These are phyloP conservation scores for Sceloporus tristichus DNA, from an alignment of 2,113 vertebrate species.

Conservation along the genomic window DNA sequence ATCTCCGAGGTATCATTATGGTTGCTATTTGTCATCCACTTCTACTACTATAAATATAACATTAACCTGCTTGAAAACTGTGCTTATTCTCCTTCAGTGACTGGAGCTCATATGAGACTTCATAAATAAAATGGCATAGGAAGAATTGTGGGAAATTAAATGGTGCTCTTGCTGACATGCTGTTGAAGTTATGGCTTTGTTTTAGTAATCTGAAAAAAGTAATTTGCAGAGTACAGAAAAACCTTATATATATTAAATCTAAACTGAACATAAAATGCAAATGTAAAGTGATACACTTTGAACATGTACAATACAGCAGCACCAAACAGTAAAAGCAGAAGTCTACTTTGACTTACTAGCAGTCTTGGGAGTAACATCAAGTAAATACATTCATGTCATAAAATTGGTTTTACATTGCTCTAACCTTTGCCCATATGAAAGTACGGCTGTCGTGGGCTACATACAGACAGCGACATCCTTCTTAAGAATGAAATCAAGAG, in stretches of 20 bases:
- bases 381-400: not conserved
- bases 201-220: conserved; percentile 74
- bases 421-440: not conserved
- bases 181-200: conserved; percentile 71
- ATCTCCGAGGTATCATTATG: conserved; percentile 32
- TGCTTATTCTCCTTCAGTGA: conserved; percentile 58
- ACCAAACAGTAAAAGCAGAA: conserved; percentile 57
- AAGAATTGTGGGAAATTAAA: conserved; percentile 71
- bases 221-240: conserved; percentile 73
- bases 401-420: not conserved
- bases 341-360: not conserved
- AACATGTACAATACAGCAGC: conserved; percentile 44
- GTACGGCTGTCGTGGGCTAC: not conserved
- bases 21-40: conserved; percentile 46
- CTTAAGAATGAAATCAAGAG: not conserved
- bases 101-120: conserved; percentile 69
- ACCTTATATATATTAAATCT: conserved; percentile 67
- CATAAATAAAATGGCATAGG: conserved; percentile 64
- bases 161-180: conserved; percentile 61
- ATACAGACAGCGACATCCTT: not conserved
- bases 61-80: conserved; percentile 66
- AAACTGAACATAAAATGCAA: conserved; percentile 67
- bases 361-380: conserved; percentile 5
- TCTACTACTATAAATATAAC: conserved; percentile 66
- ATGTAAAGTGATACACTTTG: conserved; percentile 64